These are phyloP conservation scores for Ceratina australensis DNA, from an alignment of 1,140 invertebrate genomes.

Conservation along the genomic window DNA sequence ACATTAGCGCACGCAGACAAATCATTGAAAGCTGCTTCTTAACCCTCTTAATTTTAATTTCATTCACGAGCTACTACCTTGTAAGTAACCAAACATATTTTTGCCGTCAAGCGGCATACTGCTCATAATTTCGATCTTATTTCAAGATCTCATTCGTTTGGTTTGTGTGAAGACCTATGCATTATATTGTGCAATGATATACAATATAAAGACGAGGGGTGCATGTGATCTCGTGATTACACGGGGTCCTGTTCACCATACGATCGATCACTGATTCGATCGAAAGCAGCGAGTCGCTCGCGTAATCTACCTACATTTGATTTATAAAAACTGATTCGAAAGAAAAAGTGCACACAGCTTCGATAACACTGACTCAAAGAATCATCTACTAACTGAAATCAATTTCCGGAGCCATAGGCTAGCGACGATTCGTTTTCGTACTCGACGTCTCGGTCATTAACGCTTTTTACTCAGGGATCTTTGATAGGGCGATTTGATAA, in stretches of 20 bases:
- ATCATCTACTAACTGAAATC: conserved; percentile 7
- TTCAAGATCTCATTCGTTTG: conserved; percentile 13
- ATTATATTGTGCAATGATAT: background rate
- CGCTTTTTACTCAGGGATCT: conserved; percentile 61
- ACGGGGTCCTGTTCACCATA: background rate
- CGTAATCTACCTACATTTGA: background rate
- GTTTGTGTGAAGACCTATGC: background rate
- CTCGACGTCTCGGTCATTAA: conserved; percentile 37
- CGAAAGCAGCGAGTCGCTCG: background rate
- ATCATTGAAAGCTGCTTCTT: conserved; percentile 69
- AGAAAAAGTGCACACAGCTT: background rate
- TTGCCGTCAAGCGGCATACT: background rate
- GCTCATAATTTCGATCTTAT: conserved; percentile 27
- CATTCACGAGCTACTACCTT: conserved; percentile 24
- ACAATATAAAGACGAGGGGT: background rate
- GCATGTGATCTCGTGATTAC: background rate
- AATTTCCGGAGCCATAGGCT: background rate
- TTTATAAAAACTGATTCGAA: background rate
- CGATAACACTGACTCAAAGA: background rate
- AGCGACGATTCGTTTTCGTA: background rate
- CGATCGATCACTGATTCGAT: no score
- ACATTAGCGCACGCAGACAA: conserved; percentile 81
- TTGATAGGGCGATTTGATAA: conserved; percentile 38
- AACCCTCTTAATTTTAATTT: conserved; percentile 49
- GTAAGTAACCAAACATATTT: conserved; percentile 26